A percentile compares a stretch with the other conserved stretches of the same genome.
Evolutionary conservation across 2,113 vertebrate species (phyloP).

Genomic region (Dasyprocta punctata): DNA sequence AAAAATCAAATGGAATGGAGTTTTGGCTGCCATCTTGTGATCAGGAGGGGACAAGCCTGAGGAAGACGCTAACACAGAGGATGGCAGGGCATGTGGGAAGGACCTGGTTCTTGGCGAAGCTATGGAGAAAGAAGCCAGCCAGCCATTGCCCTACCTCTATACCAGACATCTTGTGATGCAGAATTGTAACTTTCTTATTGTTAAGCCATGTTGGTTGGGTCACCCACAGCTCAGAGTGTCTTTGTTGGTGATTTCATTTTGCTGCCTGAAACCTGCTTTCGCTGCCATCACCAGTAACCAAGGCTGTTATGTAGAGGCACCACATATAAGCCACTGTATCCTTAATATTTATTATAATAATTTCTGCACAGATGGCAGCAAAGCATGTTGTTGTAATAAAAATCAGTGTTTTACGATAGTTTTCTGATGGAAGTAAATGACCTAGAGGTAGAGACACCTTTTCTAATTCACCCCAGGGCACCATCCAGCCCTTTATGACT

Average conservation of each 20-base stretch:
- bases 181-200: not conserved
- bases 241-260: not conserved
- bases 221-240: not conserved
- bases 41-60: not conserved
- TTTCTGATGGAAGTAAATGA: conserved; percentile 54
- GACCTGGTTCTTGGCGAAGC: not conserved
- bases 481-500: not conserved
- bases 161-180: not conserved
- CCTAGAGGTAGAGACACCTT: conserved; percentile 48
- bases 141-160: not conserved
- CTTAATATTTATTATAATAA: conserved; percentile 67
- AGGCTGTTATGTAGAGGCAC: not conserved
- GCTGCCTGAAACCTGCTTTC: conserved; percentile 17
- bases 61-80: not conserved
- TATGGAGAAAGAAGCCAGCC: not conserved
- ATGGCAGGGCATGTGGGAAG: not conserved
- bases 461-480: conserved; percentile 25
- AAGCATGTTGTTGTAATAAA: conserved; percentile 69
- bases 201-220: not conserved
- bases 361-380: conserved; percentile 67
- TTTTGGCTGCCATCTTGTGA: not conserved
- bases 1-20: not conserved
- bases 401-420: conserved; percentile 53
- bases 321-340: not conserved
- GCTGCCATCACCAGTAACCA: not conserved